phyloP scores from a whole-genome alignment of 1,140 invertebrate genomes.

The Ips nitidus region DNA sequence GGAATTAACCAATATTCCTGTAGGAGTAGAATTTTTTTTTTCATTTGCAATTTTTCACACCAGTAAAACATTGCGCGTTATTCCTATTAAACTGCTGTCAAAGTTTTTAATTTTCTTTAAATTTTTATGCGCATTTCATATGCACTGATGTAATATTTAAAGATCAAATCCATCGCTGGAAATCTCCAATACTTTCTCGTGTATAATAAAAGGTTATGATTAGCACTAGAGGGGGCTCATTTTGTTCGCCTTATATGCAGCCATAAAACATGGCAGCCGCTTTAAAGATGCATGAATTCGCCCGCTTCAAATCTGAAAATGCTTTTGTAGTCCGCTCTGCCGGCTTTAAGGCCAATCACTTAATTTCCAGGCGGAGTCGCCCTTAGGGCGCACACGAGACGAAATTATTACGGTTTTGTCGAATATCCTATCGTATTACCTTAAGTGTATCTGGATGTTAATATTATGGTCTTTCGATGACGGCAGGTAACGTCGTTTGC shows the following conservation, averaged over 20 bases:
- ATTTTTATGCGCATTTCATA: too few relatives aligned
- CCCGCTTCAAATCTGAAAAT: constrained; percentile 1
- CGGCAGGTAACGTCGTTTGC: neutral
- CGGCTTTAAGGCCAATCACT: constrained; percentile 2
- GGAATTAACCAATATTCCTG: too few relatives aligned
- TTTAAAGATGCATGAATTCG: neutral
- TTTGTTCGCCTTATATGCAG: neutral
- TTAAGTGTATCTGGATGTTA: constrained; percentile 3
- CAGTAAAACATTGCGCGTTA: too few relatives aligned
- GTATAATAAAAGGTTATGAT: too few relatives aligned
- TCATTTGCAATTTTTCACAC: too few relatives aligned
- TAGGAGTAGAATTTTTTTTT: too few relatives aligned
- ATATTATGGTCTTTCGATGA: neutral
- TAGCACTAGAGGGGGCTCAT: neutral
- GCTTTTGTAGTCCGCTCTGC: neutral
- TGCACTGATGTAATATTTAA: too few relatives aligned
- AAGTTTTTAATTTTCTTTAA: too few relatives aligned
- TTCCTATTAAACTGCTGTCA: too few relatives aligned
- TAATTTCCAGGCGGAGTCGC: neutral
- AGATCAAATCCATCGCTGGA: too few relatives aligned
- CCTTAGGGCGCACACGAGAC: neutral
- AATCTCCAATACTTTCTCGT: too few relatives aligned
- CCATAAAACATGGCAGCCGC: neutral
- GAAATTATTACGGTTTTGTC: neutral
- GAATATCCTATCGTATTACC: neutral